A percentile compares a stretch with the other conserved stretches of the same genome.
These are phyloP conservation scores for Augochlora pura DNA, from an alignment of 1,140 invertebrate species.

Conservation along the genomic window DNA sequence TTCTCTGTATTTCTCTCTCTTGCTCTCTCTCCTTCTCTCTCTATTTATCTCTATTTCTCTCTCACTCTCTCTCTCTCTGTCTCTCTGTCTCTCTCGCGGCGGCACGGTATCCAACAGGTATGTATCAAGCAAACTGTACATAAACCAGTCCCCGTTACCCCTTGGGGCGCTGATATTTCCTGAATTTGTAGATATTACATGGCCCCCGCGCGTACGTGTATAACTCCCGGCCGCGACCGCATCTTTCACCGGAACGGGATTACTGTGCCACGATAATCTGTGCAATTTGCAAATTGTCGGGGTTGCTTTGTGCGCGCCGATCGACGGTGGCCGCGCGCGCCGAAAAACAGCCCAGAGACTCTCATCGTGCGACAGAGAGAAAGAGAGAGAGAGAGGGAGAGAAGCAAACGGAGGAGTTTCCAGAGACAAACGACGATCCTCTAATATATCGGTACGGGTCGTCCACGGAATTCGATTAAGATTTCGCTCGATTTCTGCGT, in stretches of 20 bases:
- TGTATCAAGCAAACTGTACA: conserved; percentile 4
- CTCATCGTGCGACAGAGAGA: too few relatives aligned
- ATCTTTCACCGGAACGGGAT: neutral
- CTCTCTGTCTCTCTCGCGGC: too few relatives aligned
- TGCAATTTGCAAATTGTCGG: neutral
- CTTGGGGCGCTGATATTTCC: neutral
- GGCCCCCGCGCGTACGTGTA: neutral
- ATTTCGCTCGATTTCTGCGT: too few relatives aligned
- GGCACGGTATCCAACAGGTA: conserved; percentile 23
- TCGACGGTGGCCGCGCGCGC: neutral
- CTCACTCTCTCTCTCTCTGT: too few relatives aligned
- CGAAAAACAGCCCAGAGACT: neutral
- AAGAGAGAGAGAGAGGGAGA: too few relatives aligned
- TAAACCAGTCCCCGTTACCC: neutral
- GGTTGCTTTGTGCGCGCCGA: neutral
- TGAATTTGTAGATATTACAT: conserved; percentile 2
- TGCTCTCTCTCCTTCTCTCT: too few relatives aligned
- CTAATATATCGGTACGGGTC: too few relatives aligned
- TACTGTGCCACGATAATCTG: neutral
- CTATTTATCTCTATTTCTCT: too few relatives aligned
- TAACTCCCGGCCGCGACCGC: neutral
- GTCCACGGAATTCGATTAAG: too few relatives aligned
- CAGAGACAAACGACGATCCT: too few relatives aligned
- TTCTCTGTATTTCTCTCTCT: too few relatives aligned
- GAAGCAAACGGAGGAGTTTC: too few relatives aligned